phyloP scores from a whole-genome alignment of 2,888 invertebrate species.

The Sthenelais limicola region DNA sequence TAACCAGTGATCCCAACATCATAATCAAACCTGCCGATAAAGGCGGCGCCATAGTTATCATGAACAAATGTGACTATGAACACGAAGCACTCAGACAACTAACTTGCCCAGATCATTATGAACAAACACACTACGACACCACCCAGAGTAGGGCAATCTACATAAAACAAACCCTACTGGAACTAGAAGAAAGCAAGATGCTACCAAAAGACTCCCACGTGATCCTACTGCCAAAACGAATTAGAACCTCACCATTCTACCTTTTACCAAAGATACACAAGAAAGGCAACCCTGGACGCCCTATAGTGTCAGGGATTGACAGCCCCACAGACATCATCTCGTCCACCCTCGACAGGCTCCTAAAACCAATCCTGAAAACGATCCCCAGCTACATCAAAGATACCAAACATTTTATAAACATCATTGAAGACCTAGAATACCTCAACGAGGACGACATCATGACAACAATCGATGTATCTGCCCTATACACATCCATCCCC shows the following conservation, averaged over 20 bases:
- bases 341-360: neutral
- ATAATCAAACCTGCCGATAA: conserved; percentile 15
- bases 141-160: neutral
- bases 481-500: conserved; percentile 7
- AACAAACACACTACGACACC: neutral
- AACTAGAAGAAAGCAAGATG: neutral
- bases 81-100: neutral
- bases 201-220: neutral
- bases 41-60: conserved; percentile 23
- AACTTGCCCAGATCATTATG: neutral
- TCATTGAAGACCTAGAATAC: neutral
- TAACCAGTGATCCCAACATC: neutral
- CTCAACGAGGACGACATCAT: neutral
- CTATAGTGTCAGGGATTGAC: conserved; percentile 15
- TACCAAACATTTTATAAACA: neutral
- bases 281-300: neutral
- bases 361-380: neutral
- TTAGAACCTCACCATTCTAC: conserved; percentile 7
- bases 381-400: neutral
- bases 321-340: conserved; percentile 21
- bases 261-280: conserved; percentile 24
- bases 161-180: neutral
- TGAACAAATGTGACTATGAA: conserved; percentile 9
- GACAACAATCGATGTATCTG: neutral
- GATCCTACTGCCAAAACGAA: neutral